Evolutionary conservation across 2,113 vertebrate species (phyloP).

Genomic region (Channa argus): DNA sequence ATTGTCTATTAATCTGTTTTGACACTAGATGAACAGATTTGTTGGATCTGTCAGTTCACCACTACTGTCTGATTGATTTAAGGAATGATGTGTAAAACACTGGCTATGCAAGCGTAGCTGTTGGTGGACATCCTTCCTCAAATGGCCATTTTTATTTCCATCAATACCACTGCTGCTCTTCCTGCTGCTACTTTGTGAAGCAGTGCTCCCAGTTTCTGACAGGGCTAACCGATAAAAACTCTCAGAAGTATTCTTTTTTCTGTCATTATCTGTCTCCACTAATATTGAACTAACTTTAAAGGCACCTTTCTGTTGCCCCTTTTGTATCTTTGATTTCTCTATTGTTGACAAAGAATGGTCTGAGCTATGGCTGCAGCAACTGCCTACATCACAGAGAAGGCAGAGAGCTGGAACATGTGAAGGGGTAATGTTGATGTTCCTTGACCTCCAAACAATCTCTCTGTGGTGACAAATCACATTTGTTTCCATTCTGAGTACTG

Average conservation of each 20-base stretch:
- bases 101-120: neutral
- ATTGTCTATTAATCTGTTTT: neutral
- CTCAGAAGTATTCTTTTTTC: neutral
- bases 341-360: neutral
- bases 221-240: neutral
- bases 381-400: neutral
- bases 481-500: constrained; percentile 7
- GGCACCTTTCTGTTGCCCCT: neutral
- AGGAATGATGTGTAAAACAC: neutral
- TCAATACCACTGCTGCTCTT: neutral
- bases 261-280: neutral
- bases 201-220: neutral
- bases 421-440: neutral
- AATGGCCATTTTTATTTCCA: neutral
- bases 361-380: constrained; percentile 3
- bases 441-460: constrained; percentile 6
- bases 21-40: neutral
- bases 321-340: constrained; percentile 6
- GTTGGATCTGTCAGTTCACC: neutral
- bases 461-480: constrained; percentile 16
- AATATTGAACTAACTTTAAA: constrained; percentile 10
- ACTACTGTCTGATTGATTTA: neutral
- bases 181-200: neutral
- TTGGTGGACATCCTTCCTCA: neutral
- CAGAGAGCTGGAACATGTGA: constrained; percentile 16